phyloP scores from a whole-genome alignment of 2,888 invertebrate species.

The Oscheius sp. region DNA sequence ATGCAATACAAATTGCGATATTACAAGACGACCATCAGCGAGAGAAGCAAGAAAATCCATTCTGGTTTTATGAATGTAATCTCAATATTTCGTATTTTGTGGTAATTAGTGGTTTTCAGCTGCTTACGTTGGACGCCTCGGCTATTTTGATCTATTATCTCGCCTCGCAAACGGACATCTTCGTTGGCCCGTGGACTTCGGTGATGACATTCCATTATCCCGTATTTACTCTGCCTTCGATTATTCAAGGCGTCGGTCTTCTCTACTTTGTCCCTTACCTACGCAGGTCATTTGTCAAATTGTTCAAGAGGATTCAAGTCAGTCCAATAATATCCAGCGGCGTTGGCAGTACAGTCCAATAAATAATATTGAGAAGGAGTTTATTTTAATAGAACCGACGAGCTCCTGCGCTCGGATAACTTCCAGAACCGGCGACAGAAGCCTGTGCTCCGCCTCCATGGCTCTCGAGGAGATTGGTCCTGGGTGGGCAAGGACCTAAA shows the following conservation, averaged over 20 bases:
- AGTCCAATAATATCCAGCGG: background rate
- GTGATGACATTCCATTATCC: background rate
- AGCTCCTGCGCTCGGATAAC: no score
- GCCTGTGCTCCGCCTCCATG: no score
- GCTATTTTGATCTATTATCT: background rate
- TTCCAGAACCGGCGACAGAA: no score
- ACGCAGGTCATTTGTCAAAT: background rate
- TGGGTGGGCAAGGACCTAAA: conserved; percentile 49
- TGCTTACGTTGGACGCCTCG: conserved; percentile 4
- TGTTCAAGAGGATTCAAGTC: background rate
- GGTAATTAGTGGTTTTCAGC: background rate
- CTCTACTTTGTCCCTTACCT: conserved; percentile 10
- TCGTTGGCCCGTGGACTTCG: background rate
- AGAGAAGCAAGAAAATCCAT: conserved; percentile 4
- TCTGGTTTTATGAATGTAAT: conserved; percentile 5
- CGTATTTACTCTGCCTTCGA: background rate
- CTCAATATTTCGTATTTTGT: background rate
- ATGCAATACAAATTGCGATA: conserved; percentile 2
- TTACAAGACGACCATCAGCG: background rate
- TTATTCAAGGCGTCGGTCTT: background rate
- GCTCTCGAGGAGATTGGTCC: conserved; percentile 19
- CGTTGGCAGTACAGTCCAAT: background rate
- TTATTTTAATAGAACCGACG: no score
- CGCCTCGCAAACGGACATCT: background rate
- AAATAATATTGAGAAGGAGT: background rate